Base-by-base conservation (phyloP, 2,797 vertebrate species). In the Crypturellus tataupa region DNA sequence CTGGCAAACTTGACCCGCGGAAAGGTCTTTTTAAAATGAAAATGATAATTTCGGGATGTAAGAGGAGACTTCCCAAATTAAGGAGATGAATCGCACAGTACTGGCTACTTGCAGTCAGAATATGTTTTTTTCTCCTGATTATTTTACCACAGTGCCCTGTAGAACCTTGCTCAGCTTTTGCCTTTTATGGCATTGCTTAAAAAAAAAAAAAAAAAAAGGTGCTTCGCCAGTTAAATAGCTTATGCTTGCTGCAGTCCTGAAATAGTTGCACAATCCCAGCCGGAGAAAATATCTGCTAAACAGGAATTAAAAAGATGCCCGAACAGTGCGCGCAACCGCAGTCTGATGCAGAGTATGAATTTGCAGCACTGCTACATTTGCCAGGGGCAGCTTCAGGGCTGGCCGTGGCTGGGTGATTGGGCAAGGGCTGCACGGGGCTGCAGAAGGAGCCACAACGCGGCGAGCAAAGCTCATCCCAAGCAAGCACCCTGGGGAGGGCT, bases 1-100 rank as follows among this genome's bases (percentile, higher is more conserved):
- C 92, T 96, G 95, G 95, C 95, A 96, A 84, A 95, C 85, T 68
- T 81, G 95, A 91, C 89, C 92, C 1, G 6, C 80, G 84, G 73
- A 93, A 69, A 76, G 87, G 82, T 6, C 76, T 76, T 72, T 72
- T 56, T 53, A 93, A 80, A 53, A 64, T 67, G 78, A 81, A 80
- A 75, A 79, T 19, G 2, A 76, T 78, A 8, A 49, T 89, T 95
- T 94, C 67, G 95, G 93, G 82, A 53, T 76, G 51, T n/a, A 60
- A 37, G 63, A 91, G 42, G 37, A 56, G 92, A 27, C 12, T 87
- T 87, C 44, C 8, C 19, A 13, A 37, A 77, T 81, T 44, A 86
- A 21, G 15, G 42, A 29, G 51, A 81, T 39, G 80, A 91, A 27
- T 47, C 69, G 67, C 51, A 25, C n/a, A 3, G 4, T 92, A 70